These are phyloP conservation scores for Nyctibius bracteatus DNA, from an alignment of 2,113 vertebrate genomes.

Conservation along the genomic window DNA sequence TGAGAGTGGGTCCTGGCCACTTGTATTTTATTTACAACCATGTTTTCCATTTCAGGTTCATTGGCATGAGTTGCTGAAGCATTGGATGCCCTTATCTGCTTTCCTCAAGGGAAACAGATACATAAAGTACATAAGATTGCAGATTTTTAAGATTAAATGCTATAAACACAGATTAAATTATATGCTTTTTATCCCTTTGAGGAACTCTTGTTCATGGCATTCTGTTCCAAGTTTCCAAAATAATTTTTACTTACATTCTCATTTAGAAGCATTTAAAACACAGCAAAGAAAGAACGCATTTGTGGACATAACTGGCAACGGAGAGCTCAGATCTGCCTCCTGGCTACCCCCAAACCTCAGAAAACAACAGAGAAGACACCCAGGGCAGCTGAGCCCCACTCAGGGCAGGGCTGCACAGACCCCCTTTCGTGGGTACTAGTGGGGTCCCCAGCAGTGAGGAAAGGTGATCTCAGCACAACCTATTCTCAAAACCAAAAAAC, in stretches of 20 bases:
- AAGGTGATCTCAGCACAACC: neutral
- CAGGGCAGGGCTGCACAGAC: accelerated
- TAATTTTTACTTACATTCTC: neutral
- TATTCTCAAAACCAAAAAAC: neutral
- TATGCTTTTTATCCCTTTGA: slow-evolving; percentile 8
- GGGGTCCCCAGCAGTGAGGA: neutral
- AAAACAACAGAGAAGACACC: neutral
- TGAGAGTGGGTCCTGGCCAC: neutral
- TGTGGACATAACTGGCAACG: neutral
- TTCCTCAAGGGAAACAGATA: neutral
- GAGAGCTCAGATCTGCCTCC: neutral
- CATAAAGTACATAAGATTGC: neutral
- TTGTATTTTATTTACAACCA: neutral
- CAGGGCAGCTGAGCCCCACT: neutral
- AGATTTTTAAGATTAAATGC: slow-evolving; percentile 25
- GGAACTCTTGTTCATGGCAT: neutral
- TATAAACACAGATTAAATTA: slow-evolving; percentile 41
- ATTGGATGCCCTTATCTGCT: slow-evolving; percentile 15
- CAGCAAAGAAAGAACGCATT: neutral
- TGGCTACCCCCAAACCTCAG: neutral
- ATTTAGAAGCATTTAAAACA: neutral
- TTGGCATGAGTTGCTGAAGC: neutral
- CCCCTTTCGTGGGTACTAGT: neutral
- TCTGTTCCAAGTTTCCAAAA: slow-evolving; percentile 5
- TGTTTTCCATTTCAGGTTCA: neutral